Conservation (phyloP, 1,140 invertebrate species). For the Nasonia longicornis region DNA sequence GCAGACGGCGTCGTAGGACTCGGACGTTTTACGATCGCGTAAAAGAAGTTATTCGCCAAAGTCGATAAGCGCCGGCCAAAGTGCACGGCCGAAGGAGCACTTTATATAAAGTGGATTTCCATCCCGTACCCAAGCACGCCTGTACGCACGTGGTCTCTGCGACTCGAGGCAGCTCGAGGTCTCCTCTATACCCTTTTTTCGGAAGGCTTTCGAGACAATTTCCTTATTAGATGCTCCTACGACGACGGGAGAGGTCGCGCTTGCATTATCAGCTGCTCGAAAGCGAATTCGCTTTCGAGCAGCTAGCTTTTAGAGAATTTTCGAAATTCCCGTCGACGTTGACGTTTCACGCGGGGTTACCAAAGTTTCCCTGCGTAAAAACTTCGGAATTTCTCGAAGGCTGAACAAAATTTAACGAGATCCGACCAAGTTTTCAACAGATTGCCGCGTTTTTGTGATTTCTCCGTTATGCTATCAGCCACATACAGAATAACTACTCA, state of each 20-base stretch:
- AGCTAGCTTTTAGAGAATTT: constrained; percentile 19
- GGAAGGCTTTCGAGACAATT: constrained; percentile 13
- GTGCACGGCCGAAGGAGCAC: constrained; percentile 57
- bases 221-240: constrained; percentile 5
- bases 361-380: too few species aligned
- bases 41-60: constrained; percentile 54
- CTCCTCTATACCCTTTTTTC: not conserved
- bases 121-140: constrained; percentile 17
- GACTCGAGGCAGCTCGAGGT: not conserved
- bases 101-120: constrained; percentile 60
- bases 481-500: too few species aligned
- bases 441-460: too few species aligned
- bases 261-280: constrained; percentile 1
- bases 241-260: not conserved
- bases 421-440: too few species aligned
- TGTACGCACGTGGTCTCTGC: not conserved
- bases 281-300: not conserved
- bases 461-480: too few species aligned
- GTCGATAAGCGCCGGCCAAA: constrained; percentile 54
- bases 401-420: too few species aligned
- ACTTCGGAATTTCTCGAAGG: too few species aligned
- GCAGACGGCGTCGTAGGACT: not conserved
- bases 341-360: not conserved
- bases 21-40: constrained; percentile 45
- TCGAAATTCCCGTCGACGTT: not conserved